Conservation (phyloP, 2,113 vertebrate genomes). For the Grammomys surdaster region DNA sequence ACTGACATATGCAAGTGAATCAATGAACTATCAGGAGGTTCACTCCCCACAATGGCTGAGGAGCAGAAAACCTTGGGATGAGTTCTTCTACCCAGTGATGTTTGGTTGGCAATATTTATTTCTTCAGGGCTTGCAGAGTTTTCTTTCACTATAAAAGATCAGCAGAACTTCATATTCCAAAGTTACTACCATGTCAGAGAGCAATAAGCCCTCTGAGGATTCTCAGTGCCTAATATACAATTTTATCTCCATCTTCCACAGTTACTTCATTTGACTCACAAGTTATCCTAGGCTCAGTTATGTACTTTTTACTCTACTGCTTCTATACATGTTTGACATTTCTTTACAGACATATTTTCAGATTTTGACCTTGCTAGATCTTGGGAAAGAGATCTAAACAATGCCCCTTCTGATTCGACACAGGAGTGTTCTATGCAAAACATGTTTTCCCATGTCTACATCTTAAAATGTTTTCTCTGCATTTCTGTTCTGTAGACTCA, state of each 20-base stretch:
- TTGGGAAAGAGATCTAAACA: background rate
- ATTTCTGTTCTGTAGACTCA: background rate
- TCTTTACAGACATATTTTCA: background rate
- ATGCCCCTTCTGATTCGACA: background rate
- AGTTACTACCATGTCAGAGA: background rate
- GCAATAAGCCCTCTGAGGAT: background rate
- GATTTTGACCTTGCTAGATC: background rate
- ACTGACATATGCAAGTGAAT: background rate
- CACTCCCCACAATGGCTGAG: background rate
- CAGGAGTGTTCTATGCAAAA: background rate
- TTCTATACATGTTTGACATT: background rate
- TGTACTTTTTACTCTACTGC: background rate
- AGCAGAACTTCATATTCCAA: background rate
- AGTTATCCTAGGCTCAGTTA: background rate
- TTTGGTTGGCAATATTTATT: background rate
- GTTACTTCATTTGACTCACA: background rate
- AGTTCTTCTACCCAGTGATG: background rate
- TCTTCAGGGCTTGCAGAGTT: background rate
- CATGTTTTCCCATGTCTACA: background rate
- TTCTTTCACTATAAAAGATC: background rate
- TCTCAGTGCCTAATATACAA: background rate
- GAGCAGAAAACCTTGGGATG: background rate
- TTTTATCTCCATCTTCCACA: background rate
- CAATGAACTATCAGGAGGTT: too few relatives aligned
- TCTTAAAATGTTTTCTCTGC: background rate